Base-by-base conservation (phyloP, 1,140 invertebrate species). In the Pararge aegeria region DNA sequence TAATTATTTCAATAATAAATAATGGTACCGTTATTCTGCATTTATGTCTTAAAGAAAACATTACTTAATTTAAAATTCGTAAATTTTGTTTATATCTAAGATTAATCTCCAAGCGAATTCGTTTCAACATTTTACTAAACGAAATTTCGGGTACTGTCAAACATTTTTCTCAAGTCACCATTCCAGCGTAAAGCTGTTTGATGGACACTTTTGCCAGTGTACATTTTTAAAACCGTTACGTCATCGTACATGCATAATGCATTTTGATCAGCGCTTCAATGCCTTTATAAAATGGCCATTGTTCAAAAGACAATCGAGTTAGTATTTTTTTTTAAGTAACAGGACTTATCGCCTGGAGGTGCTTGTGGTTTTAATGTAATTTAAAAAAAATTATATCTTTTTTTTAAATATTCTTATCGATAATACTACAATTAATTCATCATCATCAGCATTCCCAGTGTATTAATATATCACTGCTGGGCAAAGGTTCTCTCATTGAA, bases 231-330 rank as follows among this genome's bases (percentile, higher is more conserved):
- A 40, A 21, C 16, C 37, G 56, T 59, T 52, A 59, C 56, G 38
- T 59, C 49, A 59, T 52, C 51, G 21, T 16, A 18, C 19, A 48
- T 57, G 55, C 46, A 57, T 57, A 10, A 57, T 57, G 55, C 55
- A 57, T 57, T 50, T 38, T 50, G 55, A 50, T 55, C 49, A 19
- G 24, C 12, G 38, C 48, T 44, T 46, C 53, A 52, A 52, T 59
- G 50, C 56, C 19, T 52, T 51, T 59, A 59, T 59, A 54, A 54
- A 54, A 59, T 37, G 51, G 44, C 58, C 52, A 61, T 61, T 61
- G 58, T 61, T 55, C 46, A 34, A n/a, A 40, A 29, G 29, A 61
- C 58, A 61, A 61, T 61, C 46, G 58, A 30, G 2, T 46, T 46
- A 46, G 42, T 59, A 40, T 29, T 50, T 42, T 55, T 46, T 54